phyloP scores from a whole-genome alignment of 1,140 invertebrate genomes.

The Zaprionus camerounensis region DNA sequence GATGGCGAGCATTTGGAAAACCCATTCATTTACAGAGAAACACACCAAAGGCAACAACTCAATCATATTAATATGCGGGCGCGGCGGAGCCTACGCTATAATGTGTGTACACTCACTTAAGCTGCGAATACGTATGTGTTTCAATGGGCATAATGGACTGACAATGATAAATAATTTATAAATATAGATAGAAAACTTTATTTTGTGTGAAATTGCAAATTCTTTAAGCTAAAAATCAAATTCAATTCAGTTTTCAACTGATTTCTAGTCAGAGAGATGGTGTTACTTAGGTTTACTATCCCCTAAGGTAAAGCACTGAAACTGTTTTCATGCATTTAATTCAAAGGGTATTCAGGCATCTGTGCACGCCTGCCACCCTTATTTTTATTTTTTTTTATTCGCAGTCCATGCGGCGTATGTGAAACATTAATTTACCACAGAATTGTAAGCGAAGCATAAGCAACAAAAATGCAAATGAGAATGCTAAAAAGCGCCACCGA shows the following conservation, averaged over 20 bases:
- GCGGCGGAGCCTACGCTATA: neutral
- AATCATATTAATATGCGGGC: conserved; percentile 1
- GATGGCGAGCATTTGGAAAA: neutral
- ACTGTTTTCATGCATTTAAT: neutral
- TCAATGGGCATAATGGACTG: neutral
- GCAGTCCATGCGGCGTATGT: conserved; percentile 31
- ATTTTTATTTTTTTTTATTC: conserved; percentile 2
- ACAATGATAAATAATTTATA: neutral
- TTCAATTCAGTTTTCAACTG: neutral
- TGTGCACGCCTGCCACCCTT: neutral
- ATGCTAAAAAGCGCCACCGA: conserved; percentile 48
- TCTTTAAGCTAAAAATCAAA: neutral
- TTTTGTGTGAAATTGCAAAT: neutral
- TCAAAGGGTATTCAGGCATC: conserved; percentile 14
- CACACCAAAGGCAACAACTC: neutral
- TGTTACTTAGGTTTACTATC: neutral
- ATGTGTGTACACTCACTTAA: neutral
- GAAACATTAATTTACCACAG: conserved; percentile 48
- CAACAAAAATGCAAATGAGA: conserved; percentile 55
- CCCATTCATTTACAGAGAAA: neutral
- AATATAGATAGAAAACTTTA: neutral
- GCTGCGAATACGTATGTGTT: neutral
- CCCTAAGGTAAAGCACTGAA: no score
- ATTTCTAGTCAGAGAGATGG: neutral
- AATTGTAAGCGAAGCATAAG: conserved; percentile 28